Conservation (phyloP, 35 echinoderm and acorn worm species). For the Amphiura filiformis region DNA sequence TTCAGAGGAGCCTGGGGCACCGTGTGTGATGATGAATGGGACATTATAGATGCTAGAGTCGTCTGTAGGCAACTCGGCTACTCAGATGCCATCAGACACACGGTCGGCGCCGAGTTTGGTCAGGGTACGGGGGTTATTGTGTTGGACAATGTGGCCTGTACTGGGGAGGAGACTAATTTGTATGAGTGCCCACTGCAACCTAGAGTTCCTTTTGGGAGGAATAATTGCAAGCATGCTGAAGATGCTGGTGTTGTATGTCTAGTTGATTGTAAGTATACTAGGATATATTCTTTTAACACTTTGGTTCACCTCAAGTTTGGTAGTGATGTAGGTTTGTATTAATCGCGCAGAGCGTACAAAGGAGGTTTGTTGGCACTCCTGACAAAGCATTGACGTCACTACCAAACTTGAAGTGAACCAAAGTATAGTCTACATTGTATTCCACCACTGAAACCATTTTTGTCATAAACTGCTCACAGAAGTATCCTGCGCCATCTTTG, state of each 20-base stretch:
- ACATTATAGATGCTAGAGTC: neutral
- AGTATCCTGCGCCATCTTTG: too few species aligned
- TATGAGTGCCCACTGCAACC: neutral
- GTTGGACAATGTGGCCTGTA: neutral
- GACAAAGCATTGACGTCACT: too few species aligned
- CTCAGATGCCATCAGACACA: neutral
- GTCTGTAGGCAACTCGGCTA: neutral
- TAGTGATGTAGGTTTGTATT: too few species aligned
- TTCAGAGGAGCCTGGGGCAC: neutral
- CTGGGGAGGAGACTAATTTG: neutral
- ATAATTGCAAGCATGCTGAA: neutral
- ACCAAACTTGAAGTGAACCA: too few species aligned
- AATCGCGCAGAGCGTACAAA: too few species aligned
- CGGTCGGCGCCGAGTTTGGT: neutral
- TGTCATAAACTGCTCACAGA: too few species aligned
- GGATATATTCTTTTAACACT: neutral
- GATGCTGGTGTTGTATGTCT: neutral
- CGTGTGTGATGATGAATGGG: constrained; percentile 18
- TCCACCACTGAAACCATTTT: too few species aligned
- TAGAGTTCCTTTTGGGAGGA: neutral
- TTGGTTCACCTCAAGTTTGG: too few species aligned
- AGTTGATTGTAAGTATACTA: neutral
- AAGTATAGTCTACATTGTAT: too few species aligned
- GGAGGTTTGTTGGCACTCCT: too few species aligned
- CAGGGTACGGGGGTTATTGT: neutral